Evolutionary conservation across 2,797 vertebrate species (phyloP), one percentile per base, ranked within the genome.

Genomic region (Acipenser oxyrinchus): DNA sequence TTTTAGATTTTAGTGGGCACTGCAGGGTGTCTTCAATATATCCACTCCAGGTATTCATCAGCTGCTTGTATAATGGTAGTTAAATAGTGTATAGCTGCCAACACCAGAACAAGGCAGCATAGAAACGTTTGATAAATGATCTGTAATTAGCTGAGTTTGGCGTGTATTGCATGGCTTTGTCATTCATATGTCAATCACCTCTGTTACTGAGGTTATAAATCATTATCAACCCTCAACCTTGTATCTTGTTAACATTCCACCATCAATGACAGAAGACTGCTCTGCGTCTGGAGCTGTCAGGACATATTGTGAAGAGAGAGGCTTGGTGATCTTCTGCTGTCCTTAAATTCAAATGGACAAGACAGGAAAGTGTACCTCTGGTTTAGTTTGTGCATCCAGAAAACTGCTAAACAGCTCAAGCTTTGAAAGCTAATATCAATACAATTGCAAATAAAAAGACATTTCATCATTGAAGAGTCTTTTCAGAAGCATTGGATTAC

Each of bases 121-220:
- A 76, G 68, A 52, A 66, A 58, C 23, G 63, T 73, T 74, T 80
- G 82, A 85, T 71, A 75, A 73, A 83, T 74, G 64, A 72, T 84
- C 83, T 80, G 86, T 87, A 83, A 87, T 85, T 84, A 85, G 75
- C 71, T 63, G 66, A 62, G 69, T 71, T 66, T 69, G 74, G 64
- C 68, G 55, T 50, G 71, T 70, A 70, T 70, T 72, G 69, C 52
- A 10, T 68, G 68, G 75, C 71, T 72, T 72, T 77, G 67, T 65
- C 64, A 66, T 62, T 60, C 70, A 71, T 74, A 73, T 80, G 79
- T 74, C 81, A 70, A 75, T 87, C 85, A 86, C 74, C 75, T 75
- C 81, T 77, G 83, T 73, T 73, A 62, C 76, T 81, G 66, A 78
- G 77, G 79, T 76, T 77, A 81, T 78, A 76, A 83, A 82, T 83